These are phyloP conservation scores for Ophiothrix spiculata DNA, from an alignment of 35 echinoderm and acorn worm species.

Conservation along the genomic window DNA sequence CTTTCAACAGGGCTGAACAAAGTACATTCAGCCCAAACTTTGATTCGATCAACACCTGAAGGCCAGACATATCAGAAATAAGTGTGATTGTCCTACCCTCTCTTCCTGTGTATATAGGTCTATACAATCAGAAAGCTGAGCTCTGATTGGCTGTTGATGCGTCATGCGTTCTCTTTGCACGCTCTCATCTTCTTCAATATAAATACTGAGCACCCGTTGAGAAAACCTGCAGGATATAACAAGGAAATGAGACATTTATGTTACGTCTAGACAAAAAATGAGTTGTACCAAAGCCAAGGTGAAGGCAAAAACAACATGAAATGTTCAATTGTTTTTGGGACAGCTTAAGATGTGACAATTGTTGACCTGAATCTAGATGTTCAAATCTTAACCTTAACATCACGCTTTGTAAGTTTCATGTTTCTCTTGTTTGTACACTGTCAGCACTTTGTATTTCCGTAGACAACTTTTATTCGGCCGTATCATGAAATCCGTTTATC, in stretches of 20 bases:
- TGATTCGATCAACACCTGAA: too few species aligned
- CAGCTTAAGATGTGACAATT: neutral
- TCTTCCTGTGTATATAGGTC: slow-evolving; percentile 94
- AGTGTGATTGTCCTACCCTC: too few species aligned
- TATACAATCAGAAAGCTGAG: slow-evolving; percentile 75
- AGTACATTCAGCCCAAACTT: too few species aligned
- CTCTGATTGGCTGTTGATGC: slow-evolving; percentile 77
- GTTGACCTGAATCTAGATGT: neutral
- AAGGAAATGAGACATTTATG: neutral
- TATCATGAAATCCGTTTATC: too few species aligned
- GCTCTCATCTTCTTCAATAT: slow-evolving; percentile 80
- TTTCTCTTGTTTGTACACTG: neutral
- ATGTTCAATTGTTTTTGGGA: neutral
- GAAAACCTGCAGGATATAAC: slow-evolving; percentile 29
- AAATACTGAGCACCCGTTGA: slow-evolving; percentile 50
- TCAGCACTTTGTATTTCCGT: neutral
- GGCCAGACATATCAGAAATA: too few species aligned
- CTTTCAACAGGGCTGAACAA: too few species aligned
- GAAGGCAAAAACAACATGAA: neutral
- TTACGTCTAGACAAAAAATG: neutral
- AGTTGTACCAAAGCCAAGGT: too few species aligned
- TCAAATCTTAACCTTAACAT: neutral
- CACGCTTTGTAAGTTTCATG: neutral
- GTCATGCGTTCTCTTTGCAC: slow-evolving; percentile 54
- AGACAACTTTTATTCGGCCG: neutral